phyloP scores from a whole-genome alignment of 1,140 invertebrate genomes.

The Linepithema humile region DNA sequence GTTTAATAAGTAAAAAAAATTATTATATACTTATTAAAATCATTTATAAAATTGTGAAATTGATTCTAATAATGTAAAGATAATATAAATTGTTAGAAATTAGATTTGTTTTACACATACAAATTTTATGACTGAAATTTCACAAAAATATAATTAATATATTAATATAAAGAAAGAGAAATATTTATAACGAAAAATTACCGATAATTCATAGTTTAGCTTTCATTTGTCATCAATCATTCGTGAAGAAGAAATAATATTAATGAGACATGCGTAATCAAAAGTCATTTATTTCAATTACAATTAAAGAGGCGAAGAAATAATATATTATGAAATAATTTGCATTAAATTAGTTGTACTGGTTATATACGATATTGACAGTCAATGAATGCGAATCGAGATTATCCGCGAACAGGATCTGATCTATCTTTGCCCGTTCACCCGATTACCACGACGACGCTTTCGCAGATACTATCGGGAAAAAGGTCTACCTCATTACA shows the following conservation, averaged over 20 bases:
- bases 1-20: neutral
- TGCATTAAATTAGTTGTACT: slow-evolving; percentile 48
- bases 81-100: neutral
- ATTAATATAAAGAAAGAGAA: neutral
- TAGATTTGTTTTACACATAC: neutral
- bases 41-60: neutral
- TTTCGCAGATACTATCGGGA: slow-evolving; percentile 52
- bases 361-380: neutral
- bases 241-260: neutral
- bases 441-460: neutral
- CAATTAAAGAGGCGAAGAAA: neutral
- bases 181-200: neutral
- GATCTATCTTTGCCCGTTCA: slow-evolving; percentile 38
- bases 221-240: slow-evolving; percentile 1
- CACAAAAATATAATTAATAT: neutral
- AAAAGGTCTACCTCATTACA: slow-evolving; percentile 36
- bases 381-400: slow-evolving; percentile 13
- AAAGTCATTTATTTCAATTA: slow-evolving; percentile 50
- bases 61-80: neutral
- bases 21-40: neutral
- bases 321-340: slow-evolving; percentile 45
- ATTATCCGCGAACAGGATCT: slow-evolving; percentile 39
- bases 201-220: neutral
- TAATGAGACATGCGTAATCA: neutral
- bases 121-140: neutral